These are phyloP conservation scores for Apotomis betuletana DNA, from an alignment of 2,888 invertebrate species.

Conservation along the genomic window DNA sequence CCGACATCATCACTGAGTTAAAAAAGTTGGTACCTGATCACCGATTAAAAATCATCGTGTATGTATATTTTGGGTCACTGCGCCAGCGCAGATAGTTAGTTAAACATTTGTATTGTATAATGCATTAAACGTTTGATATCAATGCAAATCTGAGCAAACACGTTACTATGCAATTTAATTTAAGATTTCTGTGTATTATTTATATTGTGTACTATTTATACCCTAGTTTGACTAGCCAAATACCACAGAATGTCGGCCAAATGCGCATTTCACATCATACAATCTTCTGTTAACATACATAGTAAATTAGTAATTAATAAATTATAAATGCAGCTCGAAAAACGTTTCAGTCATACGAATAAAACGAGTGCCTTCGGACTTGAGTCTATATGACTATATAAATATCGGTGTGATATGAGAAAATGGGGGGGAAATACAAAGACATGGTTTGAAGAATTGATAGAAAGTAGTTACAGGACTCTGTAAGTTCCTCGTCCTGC, in stretches of 20 bases:
- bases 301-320: neutral
- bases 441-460: constrained; percentile 15
- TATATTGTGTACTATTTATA: neutral
- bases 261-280: constrained; percentile 9
- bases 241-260: constrained; percentile 6
- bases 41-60: too few relatives aligned
- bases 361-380: constrained; percentile 5
- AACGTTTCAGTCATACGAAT: neutral
- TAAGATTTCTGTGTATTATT: neutral
- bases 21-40: too few relatives aligned
- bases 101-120: too few relatives aligned
- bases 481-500: too few relatives aligned
- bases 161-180: neutral
- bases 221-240: neutral
- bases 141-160: too few relatives aligned
- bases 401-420: constrained; percentile 7
- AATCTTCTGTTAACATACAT: neutral
- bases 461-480: constrained; percentile 20
- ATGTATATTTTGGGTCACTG: too few relatives aligned
- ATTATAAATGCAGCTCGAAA: neutral
- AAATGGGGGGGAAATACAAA: constrained; percentile 21
- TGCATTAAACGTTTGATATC: too few relatives aligned
- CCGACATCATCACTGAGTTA: too few relatives aligned
- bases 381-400: neutral
- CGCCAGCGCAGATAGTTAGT: too few relatives aligned